Evolutionary conservation across 2,797 vertebrate species (phyloP), one percentile per base, ranked within the genome.

Genomic region (Macroramphosus scolopax): DNA sequence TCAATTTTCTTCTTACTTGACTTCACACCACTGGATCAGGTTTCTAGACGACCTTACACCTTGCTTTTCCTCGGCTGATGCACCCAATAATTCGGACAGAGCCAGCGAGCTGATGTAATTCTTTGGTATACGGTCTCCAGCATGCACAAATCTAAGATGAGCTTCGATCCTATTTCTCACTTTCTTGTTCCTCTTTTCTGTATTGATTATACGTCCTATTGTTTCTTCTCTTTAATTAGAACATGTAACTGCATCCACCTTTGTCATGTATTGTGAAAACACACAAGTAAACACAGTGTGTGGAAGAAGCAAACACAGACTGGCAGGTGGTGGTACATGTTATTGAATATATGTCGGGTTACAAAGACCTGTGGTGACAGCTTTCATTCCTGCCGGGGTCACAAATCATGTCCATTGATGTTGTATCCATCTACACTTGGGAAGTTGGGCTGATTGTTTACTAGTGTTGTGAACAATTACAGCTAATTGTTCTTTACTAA

Each of bases 291-390:
- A 28, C 9, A 17, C n/a, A 36, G 11, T 3, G 11, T 32, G 30
- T 2, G 20, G 6, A 3, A 22, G 20, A 38, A 17, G n/a, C 9
- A 44, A 35, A 42, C 36, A 28, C 24, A 15, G 34, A 25, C 17
- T 9, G 33, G 14, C 55, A 33, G 51, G 14, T 35, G 17, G 11
- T 12, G 22, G 30, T 39, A 9, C 31, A 1, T 28, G 12, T 8
- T 55, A 65, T 55, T 31, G 66, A 59, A 25, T 22, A 3, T 6
- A 22, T 51, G 37, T 60, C 35, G 28, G 9, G 6, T 49, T 12
- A 47, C 32, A 13, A n/a, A 42, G 18, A 22, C 6, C 9, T 34
- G 36, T 42, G 41, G 22, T 31, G 46, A 60, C 54, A 46, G 40
- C 11, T 22, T 18, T 59, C 29, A 48, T 34, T 16, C 14, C 31